A percentile compares a stretch with the other conserved stretches of the same genome.
Conservation (phyloP, 2,113 vertebrate genomes). For the Zosterops hypoxanthus region DNA sequence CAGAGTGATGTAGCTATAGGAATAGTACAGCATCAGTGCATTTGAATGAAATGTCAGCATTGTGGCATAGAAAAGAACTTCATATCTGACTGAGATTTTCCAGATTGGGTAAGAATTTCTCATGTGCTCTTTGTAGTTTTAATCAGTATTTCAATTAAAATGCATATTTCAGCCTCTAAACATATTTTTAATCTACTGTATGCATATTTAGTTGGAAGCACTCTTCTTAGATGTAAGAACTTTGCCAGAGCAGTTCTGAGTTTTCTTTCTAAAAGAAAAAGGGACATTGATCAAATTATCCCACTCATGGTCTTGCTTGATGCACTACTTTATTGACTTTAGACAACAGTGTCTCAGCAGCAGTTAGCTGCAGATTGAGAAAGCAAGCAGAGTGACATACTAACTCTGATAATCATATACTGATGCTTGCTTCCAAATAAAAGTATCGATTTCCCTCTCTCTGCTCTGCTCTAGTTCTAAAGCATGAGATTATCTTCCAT, state of each 20-base stretch:
- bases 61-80: background rate
- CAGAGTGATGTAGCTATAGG: background rate
- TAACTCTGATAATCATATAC: background rate
- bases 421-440: background rate
- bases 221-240: background rate
- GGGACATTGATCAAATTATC: background rate
- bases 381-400: background rate
- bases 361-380: background rate
- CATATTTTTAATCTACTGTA: background rate
- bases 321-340: background rate
- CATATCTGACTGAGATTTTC: background rate
- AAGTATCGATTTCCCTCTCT: background rate
- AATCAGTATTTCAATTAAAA: background rate
- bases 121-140: background rate
- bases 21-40: background rate
- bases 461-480: background rate
- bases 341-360: background rate
- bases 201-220: background rate
- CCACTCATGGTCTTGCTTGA: background rate
- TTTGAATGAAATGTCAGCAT: background rate
- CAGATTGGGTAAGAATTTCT: background rate
- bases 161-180: background rate
- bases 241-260: background rate
- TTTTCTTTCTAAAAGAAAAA: background rate
- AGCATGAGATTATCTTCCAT: background rate